A percentile compares a stretch with the other conserved stretches of the same genome.
These are phyloP conservation scores for Pangasianodon gigas DNA, from an alignment of 2,113 vertebrate genomes.

Conservation along the genomic window DNA sequence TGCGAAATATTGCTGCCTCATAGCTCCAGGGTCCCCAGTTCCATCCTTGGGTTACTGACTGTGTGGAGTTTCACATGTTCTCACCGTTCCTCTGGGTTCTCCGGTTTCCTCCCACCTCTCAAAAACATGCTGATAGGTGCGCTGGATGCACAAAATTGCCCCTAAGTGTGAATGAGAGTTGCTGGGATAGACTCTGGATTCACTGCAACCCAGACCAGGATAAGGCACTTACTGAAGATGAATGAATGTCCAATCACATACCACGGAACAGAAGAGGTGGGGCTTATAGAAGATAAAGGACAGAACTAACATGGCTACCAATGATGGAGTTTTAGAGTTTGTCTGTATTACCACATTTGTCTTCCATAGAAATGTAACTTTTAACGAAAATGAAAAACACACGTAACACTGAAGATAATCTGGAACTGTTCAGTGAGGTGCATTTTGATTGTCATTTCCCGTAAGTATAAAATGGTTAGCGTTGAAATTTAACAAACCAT, in stretches of 20 bases:
- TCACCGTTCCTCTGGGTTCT: neutral
- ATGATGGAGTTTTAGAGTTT: neutral
- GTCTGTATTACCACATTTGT: neutral
- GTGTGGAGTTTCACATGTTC: neutral
- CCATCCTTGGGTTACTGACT: neutral
- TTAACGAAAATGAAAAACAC: neutral
- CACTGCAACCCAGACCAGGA: no score
- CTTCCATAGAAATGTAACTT: neutral
- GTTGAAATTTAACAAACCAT: neutral
- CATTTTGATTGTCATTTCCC: no score
- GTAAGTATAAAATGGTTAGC: neutral
- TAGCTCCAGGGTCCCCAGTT: neutral
- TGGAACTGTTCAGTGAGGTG: neutral
- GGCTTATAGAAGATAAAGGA: no score
- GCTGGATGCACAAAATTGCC: neutral
- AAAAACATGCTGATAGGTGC: neutral
- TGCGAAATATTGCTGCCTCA: no score
- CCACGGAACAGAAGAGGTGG: neutral
- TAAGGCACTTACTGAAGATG: no score
- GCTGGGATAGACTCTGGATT: no score
- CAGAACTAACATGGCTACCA: neutral
- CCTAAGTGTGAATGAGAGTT: neutral
- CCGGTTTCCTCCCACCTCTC: neutral
- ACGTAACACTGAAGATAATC: neutral
- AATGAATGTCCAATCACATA: no score